Evolutionary conservation across 2,888 invertebrate species (phyloP).

Genomic region (Sphinx pinastri): DNA sequence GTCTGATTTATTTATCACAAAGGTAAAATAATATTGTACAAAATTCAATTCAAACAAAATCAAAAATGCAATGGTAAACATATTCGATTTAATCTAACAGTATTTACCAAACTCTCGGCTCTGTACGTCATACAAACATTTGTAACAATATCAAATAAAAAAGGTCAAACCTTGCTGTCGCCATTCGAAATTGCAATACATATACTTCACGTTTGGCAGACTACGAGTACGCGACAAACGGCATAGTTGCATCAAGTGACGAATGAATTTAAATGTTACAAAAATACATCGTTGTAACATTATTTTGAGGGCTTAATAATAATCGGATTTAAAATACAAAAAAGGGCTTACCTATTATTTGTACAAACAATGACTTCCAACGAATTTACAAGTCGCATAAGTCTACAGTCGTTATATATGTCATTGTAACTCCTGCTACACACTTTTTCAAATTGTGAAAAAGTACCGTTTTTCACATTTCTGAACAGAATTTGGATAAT

Average conservation of each 20-base stretch:
- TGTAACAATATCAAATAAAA: conserved; percentile 5
- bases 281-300: background rate
- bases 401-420: too few species aligned
- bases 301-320: too few species aligned
- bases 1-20: too few species aligned
- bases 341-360: too few species aligned
- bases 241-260: background rate
- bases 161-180: conserved; percentile 2
- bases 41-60: background rate
- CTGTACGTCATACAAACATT: conserved; percentile 7
- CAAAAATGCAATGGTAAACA: background rate
- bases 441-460: too few species aligned
- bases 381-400: too few species aligned
- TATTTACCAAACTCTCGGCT: background rate
- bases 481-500: too few species aligned
- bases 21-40: background rate
- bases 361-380: too few species aligned
- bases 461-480: too few species aligned
- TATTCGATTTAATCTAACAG: background rate
- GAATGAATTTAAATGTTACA: conserved; percentile 10
- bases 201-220: conserved; percentile 31
- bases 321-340: too few species aligned
- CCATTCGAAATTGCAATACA: conserved; percentile 40
- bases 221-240: conserved; percentile 21
- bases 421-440: too few species aligned